Evolutionary conservation across 2,888 invertebrate genomes (phyloP), one percentile per base, ranked within the genome.

Genomic region (Cheilosia variabilis): DNA sequence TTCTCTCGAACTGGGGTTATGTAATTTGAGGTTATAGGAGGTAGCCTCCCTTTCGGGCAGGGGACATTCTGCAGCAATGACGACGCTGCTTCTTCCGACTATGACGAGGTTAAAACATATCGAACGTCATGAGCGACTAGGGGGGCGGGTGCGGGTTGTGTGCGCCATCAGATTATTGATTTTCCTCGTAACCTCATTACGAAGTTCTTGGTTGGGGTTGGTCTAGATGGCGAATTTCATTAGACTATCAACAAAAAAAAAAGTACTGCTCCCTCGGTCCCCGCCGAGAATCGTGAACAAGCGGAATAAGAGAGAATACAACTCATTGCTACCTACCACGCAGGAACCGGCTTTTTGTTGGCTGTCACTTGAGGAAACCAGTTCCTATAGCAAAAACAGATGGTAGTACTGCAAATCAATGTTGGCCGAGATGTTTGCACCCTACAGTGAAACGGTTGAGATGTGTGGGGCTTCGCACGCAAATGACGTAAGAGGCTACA

Each of bases 111-210:
- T 52, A 43, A 65, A 65, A 58, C 52, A 45, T 62, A 34, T 22
- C 31, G 52, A 53, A 17, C 53, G 68, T 53, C 45, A 37, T 15
- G 7, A 27, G 52, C 2, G 13, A 58, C 7, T 4, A 9, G 17
- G 9, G 9, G 47, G 47, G 1, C 7, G 19, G 17, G 31, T 9
- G 2, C 19, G 17, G 9, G 17, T 47, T 45, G 1, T 86, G 34
- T 34, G 34, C 34, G 34, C 34, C 34, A 34, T 9, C 10, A 10
- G 9, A 3, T 13, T 37, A 86, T 86, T 62, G 86, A 86, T 86
- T 86, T 86, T 86, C 72, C 86, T 76, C 77, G 77, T 86, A 86
- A 86, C 86, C 76, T 80, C 68, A 86, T 72, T 81, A 86, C 81
- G 22, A 72, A 63, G 72, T 72, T 80, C 80, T 81, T 72, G 76